A percentile compares a stretch with the other conserved stretches of the same genome.
phyloP scores from a whole-genome alignment of 2,797 vertebrate genomes.

The Pseudomugil tenellus region DNA sequence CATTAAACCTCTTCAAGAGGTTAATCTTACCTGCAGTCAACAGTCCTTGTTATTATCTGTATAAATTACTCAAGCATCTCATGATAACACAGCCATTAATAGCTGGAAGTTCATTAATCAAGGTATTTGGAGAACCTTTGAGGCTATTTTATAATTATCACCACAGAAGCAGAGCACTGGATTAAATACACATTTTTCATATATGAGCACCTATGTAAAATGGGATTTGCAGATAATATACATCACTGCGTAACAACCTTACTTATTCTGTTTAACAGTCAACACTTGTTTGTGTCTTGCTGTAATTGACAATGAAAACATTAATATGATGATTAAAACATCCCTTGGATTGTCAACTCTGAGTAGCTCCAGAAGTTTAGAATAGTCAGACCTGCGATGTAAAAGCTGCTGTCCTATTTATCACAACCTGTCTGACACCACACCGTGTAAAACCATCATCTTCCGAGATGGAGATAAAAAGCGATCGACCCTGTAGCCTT shows the following conservation, averaged over 20 bases:
- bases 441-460: neutral
- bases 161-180: too few relatives aligned
- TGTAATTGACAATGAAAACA: neutral
- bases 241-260: neutral
- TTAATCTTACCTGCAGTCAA: constrained; percentile 56
- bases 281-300: neutral
- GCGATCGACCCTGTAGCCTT: constrained; percentile 12
- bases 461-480: constrained; percentile 19
- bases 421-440: neutral
- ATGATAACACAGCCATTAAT: constrained; percentile 56
- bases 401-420: neutral
- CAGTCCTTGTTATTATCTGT: constrained; percentile 30
- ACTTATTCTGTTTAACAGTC: neutral
- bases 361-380: constrained; percentile 10
- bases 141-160: constrained; percentile 12
- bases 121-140: constrained; percentile 60
- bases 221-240: neutral
- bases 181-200: constrained; percentile 12
- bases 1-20: constrained; percentile 50
- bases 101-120: constrained; percentile 68
- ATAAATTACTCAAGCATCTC: constrained; percentile 45
- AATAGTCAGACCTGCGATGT: neutral
- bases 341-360: constrained; percentile 4
- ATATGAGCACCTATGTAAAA: neutral
- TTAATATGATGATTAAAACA: constrained; percentile 25